phyloP scores from a whole-genome alignment of 2,797 vertebrate genomes.

The Lophotriccus pileatus region DNA sequence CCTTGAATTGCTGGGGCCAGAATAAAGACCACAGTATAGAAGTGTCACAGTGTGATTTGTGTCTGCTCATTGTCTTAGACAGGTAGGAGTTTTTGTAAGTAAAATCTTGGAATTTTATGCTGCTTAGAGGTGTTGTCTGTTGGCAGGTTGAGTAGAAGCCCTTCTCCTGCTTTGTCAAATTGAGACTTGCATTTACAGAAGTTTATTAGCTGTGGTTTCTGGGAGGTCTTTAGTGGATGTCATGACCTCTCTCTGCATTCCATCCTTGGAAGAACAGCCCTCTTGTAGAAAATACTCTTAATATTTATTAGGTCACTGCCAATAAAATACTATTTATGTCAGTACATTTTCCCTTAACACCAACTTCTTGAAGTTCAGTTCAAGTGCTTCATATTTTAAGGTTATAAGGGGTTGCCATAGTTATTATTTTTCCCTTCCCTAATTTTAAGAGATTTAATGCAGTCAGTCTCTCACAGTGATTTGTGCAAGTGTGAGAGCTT shows the following conservation, averaged over 20 bases:
- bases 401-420: neutral
- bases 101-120: accelerated
- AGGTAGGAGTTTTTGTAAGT: neutral
- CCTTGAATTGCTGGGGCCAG: neutral
- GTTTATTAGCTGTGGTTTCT: neutral
- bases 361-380: neutral
- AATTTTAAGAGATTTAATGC: neutral
- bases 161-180: neutral
- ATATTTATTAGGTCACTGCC: neutral
- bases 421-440: neutral
- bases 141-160: neutral
- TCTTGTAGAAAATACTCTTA: neutral
- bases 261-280: neutral
- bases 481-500: neutral
- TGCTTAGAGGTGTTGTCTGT: neutral
- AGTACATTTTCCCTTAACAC: neutral
- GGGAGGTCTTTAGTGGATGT: neutral
- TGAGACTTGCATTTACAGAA: neutral
- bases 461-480: neutral
- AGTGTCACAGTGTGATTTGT: neutral
- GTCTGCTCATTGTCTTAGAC: neutral
- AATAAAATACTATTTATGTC: neutral
- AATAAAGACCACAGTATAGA: neutral
- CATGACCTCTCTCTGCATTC: neutral
- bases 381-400: neutral